Conservation (phyloP, 2,797 vertebrate species). For the Cryptoprocta ferox region DNA sequence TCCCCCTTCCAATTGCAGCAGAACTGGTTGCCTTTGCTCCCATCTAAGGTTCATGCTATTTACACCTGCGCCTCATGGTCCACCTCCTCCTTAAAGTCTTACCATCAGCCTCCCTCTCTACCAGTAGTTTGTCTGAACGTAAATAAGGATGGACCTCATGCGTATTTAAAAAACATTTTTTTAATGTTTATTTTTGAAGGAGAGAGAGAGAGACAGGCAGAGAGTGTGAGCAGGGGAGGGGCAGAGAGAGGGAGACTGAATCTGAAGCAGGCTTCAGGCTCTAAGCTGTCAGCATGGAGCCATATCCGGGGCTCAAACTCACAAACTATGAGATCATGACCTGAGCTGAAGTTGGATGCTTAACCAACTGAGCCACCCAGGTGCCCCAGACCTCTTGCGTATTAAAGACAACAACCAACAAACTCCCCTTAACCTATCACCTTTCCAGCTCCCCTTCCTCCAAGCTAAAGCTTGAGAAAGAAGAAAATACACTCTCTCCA, state of each 20-base stretch:
- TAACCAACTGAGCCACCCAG: too few species aligned
- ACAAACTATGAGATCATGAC: too few species aligned
- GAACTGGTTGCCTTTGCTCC: neutral
- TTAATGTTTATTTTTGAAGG: too few species aligned
- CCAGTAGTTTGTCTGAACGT: neutral
- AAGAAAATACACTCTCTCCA: neutral
- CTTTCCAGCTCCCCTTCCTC: neutral
- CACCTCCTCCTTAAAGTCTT: neutral
- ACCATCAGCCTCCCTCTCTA: neutral
- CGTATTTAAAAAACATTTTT: neutral
- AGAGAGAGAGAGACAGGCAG: too few species aligned
- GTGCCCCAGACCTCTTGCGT: too few species aligned
- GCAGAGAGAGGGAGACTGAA: too few species aligned
- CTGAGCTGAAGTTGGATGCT: too few species aligned
- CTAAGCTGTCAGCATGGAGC: too few species aligned
- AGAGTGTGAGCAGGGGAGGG: too few species aligned
- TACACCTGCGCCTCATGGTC: neutral
- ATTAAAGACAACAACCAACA: neutral
- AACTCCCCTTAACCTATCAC: neutral
- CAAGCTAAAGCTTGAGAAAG: neutral
- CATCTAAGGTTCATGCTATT: neutral
- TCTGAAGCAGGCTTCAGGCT: too few species aligned
- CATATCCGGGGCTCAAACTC: too few species aligned
- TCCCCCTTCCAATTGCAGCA: accelerated
- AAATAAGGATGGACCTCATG: neutral